Base-by-base conservation (phyloP, 2,797 vertebrate species). In the Galaxias olidus region DNA sequence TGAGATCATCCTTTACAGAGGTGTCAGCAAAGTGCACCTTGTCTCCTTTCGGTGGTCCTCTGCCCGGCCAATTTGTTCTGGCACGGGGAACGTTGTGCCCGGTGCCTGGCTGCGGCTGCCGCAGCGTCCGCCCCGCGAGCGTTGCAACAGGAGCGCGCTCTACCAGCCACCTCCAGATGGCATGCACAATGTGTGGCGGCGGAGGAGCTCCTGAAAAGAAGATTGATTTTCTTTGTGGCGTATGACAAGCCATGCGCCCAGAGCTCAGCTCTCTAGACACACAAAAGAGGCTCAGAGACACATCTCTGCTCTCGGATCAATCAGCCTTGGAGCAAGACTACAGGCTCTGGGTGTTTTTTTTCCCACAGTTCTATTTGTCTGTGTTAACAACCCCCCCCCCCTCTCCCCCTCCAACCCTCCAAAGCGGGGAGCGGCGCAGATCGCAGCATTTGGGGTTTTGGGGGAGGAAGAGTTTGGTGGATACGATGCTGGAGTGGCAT, bases 181-280 rank as follows among this genome's bases (percentile, higher is more conserved):
- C 79, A 85, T 79, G 72, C 80, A 87, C 86, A 84, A 86, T 81
- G 78, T 76, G 71, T 76, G 85, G 78, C 59, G 47, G 55, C 10
- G 86, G 81, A 87, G 81, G 83, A 88, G 74, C 64, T n/a, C 48
- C 77, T 86, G 84, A 89, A 90, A 90, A 90, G 84, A 89, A 89
- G 90, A 92, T 91, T 90, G 89, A 91, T 93, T 91, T 91, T 86
- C 84, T 91, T 88, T 89, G 86, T 89, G 78, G 78, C 79, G 83
- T 85, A 85, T 86, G 87, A 91, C 86, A 90, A 88, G 87, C 76
- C 84, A 78, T 81, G 83, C 83, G 76, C 82, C 82, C 83, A 61
- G 78, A 85, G 86, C 84, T 52, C 80, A 74, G 78, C 86, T 86
- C 83, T 86, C 80, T 66, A 86, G 82, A 80, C 83, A 82, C 79